A percentile compares a stretch with the other conserved stretches of the same genome.
Evolutionary conservation across 2,888 invertebrate species (phyloP).

Genomic region (Rhimphoctona megacephalus): DNA sequence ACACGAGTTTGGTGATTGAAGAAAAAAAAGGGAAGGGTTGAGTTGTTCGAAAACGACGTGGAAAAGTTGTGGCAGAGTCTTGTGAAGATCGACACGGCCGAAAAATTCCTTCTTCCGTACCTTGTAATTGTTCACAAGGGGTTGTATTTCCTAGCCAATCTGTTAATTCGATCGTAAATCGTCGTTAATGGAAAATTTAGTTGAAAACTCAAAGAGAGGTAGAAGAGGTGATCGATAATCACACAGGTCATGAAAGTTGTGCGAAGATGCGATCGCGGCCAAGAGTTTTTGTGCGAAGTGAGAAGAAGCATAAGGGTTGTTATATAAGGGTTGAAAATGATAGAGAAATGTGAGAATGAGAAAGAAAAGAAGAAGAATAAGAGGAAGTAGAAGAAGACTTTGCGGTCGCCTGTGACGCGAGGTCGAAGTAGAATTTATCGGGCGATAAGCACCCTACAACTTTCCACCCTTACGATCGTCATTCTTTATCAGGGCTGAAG

Average conservation of each 20-base stretch:
- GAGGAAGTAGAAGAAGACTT: slow-evolving; percentile 63
- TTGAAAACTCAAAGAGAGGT: slow-evolving; percentile 70
- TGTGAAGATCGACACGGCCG: slow-evolving; percentile 53
- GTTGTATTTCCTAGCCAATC: slow-evolving; percentile 72
- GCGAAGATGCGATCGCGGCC: slow-evolving; percentile 55
- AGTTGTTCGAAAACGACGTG: background rate
- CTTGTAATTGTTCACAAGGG: slow-evolving; percentile 13
- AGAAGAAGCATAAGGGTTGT: slow-evolving; percentile 30
- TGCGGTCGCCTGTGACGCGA: slow-evolving; percentile 60
- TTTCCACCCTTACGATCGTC: slow-evolving; percentile 79
- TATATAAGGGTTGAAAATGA: slow-evolving; percentile 22
- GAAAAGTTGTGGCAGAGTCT: slow-evolving; percentile 43
- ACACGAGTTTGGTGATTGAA: background rate
- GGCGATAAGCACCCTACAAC: slow-evolving; percentile 81
- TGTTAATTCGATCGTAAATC: slow-evolving; percentile 83
- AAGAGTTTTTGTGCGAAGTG: slow-evolving; percentile 22
- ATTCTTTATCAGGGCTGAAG: slow-evolving; percentile 78
- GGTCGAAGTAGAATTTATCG: slow-evolving; percentile 81
- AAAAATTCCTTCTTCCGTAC: slow-evolving; percentile 8
- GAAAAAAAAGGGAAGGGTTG: background rate
- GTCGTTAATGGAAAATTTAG: slow-evolving; percentile 81
- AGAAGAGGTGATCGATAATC: slow-evolving; percentile 76
- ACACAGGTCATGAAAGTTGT: slow-evolving; percentile 74
- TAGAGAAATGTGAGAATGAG: slow-evolving; percentile 20
- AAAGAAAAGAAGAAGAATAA: slow-evolving; percentile 48